These are phyloP conservation scores for Microhierax caerulescens DNA, from an alignment of 2,797 vertebrate species.

Conservation along the genomic window DNA sequence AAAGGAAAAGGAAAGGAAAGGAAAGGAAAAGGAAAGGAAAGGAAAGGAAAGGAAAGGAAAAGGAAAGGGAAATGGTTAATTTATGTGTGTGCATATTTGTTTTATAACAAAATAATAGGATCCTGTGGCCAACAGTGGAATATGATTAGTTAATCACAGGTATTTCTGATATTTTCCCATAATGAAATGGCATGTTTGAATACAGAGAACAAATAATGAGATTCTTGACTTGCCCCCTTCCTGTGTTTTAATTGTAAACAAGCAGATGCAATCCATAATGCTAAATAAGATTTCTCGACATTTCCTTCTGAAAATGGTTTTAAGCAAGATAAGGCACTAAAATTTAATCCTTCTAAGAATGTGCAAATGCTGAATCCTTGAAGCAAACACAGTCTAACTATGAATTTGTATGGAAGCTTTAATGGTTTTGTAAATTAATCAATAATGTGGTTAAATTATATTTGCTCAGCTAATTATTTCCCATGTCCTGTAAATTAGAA, in stretches of 20 bases:
- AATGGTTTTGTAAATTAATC: constrained; percentile 75
- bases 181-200: background rate
- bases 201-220: background rate
- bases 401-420: constrained; percentile 54
- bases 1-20: too few species aligned
- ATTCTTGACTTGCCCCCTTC: background rate
- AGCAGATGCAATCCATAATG: background rate
- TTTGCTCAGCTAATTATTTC: constrained; percentile 72
- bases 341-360: constrained; percentile 57
- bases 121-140: background rate
- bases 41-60: rapidly evolving
- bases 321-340: constrained; percentile 56
- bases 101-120: background rate
- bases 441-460: constrained; percentile 56
- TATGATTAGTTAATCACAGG: background rate
- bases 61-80: background rate
- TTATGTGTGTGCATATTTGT: background rate
- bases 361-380: constrained; percentile 37
- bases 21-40: too few species aligned
- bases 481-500: constrained; percentile 45
- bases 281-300: background rate
- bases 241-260: background rate
- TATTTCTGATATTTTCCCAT: background rate
- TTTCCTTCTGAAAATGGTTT: constrained; percentile 18
- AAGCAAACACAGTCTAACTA: constrained; percentile 21